Conservation (phyloP, 1,140 invertebrate genomes). For the Zeugodacus cucurbitae region DNA sequence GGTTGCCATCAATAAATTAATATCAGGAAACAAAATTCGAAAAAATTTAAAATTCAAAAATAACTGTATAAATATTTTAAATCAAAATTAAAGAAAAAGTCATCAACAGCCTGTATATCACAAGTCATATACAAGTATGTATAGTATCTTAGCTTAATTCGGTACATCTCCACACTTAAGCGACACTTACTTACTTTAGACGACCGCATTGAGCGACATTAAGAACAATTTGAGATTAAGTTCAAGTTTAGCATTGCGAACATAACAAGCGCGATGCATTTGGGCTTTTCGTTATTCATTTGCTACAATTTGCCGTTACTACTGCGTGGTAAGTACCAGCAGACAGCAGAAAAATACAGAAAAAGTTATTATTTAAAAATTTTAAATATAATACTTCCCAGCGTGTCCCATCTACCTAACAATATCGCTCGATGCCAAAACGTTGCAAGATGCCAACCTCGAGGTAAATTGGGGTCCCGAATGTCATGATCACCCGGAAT, state of each 20-base stretch:
- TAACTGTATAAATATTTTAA: too few relatives aligned
- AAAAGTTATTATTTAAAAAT: background rate
- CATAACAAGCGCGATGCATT: conserved; percentile 43
- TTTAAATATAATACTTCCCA: background rate
- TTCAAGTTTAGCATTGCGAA: conserved; percentile 29
- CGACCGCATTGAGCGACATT: background rate
- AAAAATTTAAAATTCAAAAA: too few relatives aligned
- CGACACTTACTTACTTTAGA: background rate
- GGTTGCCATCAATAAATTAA: too few relatives aligned
- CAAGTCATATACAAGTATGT: too few relatives aligned
- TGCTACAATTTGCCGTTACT: conserved; percentile 14
- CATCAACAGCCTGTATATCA: background rate
- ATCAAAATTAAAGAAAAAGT: too few relatives aligned
- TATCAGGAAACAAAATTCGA: too few relatives aligned
- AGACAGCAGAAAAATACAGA: background rate
- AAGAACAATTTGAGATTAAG: conserved; percentile 7
- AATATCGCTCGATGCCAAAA: conserved; percentile 53
- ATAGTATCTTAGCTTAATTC: background rate
- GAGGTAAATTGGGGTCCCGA: conserved; percentile 70
- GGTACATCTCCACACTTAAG: background rate
- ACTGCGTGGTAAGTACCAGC: background rate
- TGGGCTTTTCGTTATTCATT: conserved; percentile 46
- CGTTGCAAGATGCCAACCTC: conserved; percentile 66
- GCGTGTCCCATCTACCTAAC: conserved; percentile 58
- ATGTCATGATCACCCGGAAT: conserved; percentile 61